Percentiles rank a stretch among this genome's conserved stretches.
Conservation (phyloP, 1,140 invertebrate genomes). For the Drosophila paulistorum region DNA sequence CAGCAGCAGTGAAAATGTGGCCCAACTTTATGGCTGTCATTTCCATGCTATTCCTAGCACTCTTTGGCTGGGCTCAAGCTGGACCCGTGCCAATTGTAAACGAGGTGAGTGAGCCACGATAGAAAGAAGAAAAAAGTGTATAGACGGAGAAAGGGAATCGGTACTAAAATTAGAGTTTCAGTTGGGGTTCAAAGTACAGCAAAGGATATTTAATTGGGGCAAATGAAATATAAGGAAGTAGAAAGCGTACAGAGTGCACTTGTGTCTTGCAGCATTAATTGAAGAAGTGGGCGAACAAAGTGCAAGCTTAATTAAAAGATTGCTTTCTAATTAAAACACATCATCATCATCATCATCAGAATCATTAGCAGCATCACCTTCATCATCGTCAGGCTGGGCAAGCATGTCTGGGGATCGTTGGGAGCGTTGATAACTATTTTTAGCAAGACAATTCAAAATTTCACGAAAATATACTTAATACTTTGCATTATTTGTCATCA, state of each 20-base stretch:
- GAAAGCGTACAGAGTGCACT: constrained; percentile 14
- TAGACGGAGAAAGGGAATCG: not conserved
- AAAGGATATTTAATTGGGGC: constrained; percentile 53
- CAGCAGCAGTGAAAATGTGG: constrained; percentile 58
- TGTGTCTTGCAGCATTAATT: constrained; percentile 32
- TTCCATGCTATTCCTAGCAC: constrained; percentile 61
- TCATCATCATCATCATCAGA: not conserved
- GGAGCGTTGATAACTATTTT: constrained; percentile 50
- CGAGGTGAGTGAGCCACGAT: constrained; percentile 64
- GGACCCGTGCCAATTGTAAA: constrained; percentile 82
- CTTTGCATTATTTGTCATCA: constrained; percentile 11
- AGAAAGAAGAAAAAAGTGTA: not conserved
- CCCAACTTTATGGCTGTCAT: constrained; percentile 71
- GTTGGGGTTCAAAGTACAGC: constrained; percentile 31
- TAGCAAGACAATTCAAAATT: constrained; percentile 24
- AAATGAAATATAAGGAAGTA: constrained; percentile 39
- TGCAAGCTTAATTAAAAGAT: constrained; percentile 60
- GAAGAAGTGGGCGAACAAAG: constrained; percentile 44
- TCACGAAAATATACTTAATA: constrained; percentile 16
- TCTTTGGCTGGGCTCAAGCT: constrained; percentile 69
- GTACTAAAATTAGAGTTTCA: not conserved
- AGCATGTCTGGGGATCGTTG: constrained; percentile 26
- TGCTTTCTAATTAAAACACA: constrained; percentile 45
- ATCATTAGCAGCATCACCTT: not conserved
- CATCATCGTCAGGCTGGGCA: constrained; percentile 10